Conservation (phyloP, 2,113 vertebrate species). For the Aptenodytes patagonicus region DNA sequence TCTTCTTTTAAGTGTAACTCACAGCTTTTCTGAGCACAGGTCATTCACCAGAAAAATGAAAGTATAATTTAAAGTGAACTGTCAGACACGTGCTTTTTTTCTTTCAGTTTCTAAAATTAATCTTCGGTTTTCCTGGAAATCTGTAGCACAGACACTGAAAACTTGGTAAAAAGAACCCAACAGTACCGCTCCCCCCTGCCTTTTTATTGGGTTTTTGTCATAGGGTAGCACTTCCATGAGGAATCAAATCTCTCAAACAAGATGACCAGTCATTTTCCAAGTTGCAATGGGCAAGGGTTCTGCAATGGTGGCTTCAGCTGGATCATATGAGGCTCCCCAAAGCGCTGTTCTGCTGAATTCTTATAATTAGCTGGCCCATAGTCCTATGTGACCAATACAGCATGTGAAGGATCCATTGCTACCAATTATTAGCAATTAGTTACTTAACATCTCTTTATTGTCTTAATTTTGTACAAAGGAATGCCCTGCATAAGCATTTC, state of each 20-base stretch:
- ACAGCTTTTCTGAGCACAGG: not conserved
- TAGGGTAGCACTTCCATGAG: not conserved
- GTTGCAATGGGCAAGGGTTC: not conserved
- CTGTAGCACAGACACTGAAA: not conserved
- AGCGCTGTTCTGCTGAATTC: not conserved
- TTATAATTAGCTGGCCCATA: not conserved
- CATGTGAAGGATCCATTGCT: not conserved
- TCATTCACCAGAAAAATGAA: constrained; percentile 3
- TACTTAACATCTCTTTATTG: not conserved
- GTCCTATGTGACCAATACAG: not conserved
- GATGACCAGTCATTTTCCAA: not conserved
- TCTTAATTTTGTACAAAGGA: not conserved
- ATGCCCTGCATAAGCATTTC: not conserved
- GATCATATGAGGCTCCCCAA: not conserved
- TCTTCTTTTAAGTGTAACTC: not conserved
- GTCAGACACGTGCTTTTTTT: not conserved
- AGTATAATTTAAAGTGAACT: constrained; percentile 2
- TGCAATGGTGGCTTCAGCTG: not conserved
- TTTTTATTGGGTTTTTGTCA: not conserved
- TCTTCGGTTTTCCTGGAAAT: constrained; percentile 30
- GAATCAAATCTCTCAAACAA: not conserved
- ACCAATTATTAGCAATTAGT: not conserved
- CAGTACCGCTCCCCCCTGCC: rapidly evolving
- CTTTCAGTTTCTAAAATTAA: constrained; percentile 39
- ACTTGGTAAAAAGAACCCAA: not conserved